phyloP scores from a whole-genome alignment of 2,888 invertebrate genomes.

The Orchesella flavescens region DNA sequence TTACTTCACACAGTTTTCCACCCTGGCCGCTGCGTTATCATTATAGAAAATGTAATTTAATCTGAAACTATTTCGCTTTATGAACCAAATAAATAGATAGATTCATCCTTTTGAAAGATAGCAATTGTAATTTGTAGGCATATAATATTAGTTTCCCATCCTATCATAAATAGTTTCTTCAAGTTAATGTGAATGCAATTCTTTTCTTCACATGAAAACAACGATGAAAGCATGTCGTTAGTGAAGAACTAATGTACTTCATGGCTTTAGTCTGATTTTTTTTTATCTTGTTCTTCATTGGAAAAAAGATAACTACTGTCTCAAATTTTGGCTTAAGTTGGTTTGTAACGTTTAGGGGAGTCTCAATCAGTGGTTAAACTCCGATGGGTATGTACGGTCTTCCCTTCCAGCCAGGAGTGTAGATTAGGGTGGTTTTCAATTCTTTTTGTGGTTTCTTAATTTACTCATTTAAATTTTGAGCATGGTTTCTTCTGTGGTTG shows the following conservation, averaged over 20 bases:
- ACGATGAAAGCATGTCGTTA: too few relatives aligned
- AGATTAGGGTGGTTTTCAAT: conserved; percentile 1
- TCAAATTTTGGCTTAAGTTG: conserved; percentile 37
- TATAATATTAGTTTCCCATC: background rate
- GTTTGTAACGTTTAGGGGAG: conserved; percentile 37
- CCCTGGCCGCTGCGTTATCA: conserved; percentile 21
- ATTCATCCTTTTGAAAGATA: conserved; percentile 31
- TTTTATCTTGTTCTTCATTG: too few relatives aligned
- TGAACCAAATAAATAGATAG: conserved; percentile 36
- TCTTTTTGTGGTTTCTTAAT: background rate
- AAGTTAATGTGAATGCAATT: conserved; percentile 32
- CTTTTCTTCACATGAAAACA: too few relatives aligned
- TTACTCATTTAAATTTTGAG: background rate
- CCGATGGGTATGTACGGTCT: conserved; percentile 52
- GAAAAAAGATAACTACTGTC: background rate
- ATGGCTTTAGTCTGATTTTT: too few relatives aligned
- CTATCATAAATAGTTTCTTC: conserved; percentile 11
- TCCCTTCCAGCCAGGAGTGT: conserved; percentile 24
- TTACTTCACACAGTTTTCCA: conserved; percentile 58
- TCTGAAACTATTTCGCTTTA: conserved; percentile 43
- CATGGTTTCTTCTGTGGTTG: background rate
- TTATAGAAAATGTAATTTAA: conserved; percentile 51
- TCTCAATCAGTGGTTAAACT: conserved; percentile 59
- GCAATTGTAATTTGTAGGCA: conserved; percentile 1
- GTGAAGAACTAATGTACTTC: too few relatives aligned